Percentiles rank a stretch among this genome's conserved stretches.
Evolutionary conservation across 1,140 invertebrate genomes (phyloP).

Genomic region (Drosophila equinoxialis): DNA sequence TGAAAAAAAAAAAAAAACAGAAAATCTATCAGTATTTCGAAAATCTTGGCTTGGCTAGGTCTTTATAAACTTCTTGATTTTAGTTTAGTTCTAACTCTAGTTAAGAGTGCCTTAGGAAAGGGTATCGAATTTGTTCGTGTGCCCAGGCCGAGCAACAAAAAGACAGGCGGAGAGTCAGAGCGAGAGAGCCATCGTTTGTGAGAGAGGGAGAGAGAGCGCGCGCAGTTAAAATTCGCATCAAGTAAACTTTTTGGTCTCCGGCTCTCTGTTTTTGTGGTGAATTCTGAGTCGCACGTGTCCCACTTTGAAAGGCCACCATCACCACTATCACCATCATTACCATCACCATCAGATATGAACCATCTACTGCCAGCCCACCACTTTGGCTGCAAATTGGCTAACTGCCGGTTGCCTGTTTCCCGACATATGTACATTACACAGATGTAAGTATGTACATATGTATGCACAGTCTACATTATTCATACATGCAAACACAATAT

Average conservation of each 20-base stretch:
- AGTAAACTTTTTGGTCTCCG: conserved; percentile 51
- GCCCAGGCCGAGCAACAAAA: neutral
- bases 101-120: neutral
- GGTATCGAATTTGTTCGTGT: conserved; percentile 9
- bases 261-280: conserved; percentile 78
- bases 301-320: conserved; percentile 51
- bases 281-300: conserved; percentile 70
- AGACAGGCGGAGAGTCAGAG: conserved; percentile 1
- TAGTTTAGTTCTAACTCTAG: no score
- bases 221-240: conserved; percentile 27
- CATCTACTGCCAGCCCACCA: neutral
- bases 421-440: conserved; percentile 37
- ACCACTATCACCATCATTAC: neutral
- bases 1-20: no score
- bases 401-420: conserved; percentile 41
- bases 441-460: conserved; percentile 33
- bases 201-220: conserved; percentile 12
- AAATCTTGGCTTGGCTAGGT: no score
- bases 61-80: no score
- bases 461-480: conserved; percentile 27
- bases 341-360: neutral
- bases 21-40: no score
- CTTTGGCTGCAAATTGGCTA: conserved; percentile 50
- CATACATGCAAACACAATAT: conserved; percentile 1
- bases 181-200: conserved; percentile 23